Base-by-base conservation (phyloP, 1,140 invertebrate genomes). In the Bacillus rossius region DNA sequence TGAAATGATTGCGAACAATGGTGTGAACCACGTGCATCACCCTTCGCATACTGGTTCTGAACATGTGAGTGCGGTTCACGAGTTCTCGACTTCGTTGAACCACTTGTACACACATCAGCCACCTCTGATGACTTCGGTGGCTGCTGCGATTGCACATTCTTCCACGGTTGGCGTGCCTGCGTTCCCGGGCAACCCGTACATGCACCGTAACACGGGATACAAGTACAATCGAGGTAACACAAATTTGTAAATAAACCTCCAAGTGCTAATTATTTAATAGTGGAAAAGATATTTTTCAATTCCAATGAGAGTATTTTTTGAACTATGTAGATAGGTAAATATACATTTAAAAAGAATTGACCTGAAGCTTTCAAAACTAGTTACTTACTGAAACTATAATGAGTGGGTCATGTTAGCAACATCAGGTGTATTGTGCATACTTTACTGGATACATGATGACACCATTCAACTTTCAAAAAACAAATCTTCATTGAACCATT, bases 131-230 rank as follows among this genome's bases (percentile, higher is more conserved):
- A 25, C 53, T 20, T 55, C 53, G 26, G 55, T 57, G 16, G 55
- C 55, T 25, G 55, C 55, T 38, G 55, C 55, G 4, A 57, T 57
- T 13, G 55, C 55, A n/a, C 55, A 57, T 47, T 57, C 55, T 2
- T n/a, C 29, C 29, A 57, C 55, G 4, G 55, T 48, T 8, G 55
- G 55, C 5, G 55, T 57, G n/a, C 55, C 55, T 10, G 55, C 55
- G 0, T 57, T 57, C 25, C 55, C 55, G 14, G 55, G 55, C 13
- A 57, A 57, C 17, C 55, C 55, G 10, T 57, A 57, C 22, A 38
- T 57, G 8, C 55, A 57, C 26, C 55, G 49, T 26, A 49, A 48
- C 20, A 57, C 49, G 55, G 55, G 55, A 8, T 57, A 57, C 45
- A 48, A 17, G 8, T 57, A 57, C 45, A 48, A 17, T 29, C 20